These are phyloP conservation scores for Clepsis dumicolana DNA, from an alignment of 2,888 invertebrate genomes.

Conservation along the genomic window DNA sequence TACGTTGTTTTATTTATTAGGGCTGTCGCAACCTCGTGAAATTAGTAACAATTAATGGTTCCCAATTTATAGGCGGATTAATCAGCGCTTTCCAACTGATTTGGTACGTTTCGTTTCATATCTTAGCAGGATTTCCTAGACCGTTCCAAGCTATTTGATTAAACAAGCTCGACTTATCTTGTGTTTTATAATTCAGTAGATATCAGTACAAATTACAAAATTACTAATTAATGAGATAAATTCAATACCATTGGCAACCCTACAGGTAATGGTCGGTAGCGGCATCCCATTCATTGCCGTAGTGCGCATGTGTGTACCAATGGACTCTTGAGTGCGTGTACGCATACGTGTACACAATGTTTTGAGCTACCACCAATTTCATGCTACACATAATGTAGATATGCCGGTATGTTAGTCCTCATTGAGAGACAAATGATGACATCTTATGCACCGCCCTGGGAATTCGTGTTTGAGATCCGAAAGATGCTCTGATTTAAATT, in stretches of 20 bases:
- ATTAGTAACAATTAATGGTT: conserved; percentile 50
- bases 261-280: conserved; percentile 66
- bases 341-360: conserved; percentile 54
- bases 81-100: conserved; percentile 36
- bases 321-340: conserved; percentile 55
- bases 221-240: background rate
- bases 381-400: conserved; percentile 51
- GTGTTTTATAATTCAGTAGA: background rate
- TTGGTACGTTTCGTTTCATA: conserved; percentile 13
- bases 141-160: conserved; percentile 20
- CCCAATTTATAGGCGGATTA: conserved; percentile 53
- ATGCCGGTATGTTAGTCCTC: conserved; percentile 61
- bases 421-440: conserved; percentile 63
- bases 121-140: conserved; percentile 11
- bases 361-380: conserved; percentile 67
- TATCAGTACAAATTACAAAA: background rate
- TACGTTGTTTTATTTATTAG: conserved; percentile 77
- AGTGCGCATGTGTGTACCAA: conserved; percentile 44
- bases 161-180: background rate
- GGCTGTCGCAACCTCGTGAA: conserved; percentile 56
- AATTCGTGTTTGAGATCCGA: conserved; percentile 22
- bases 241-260: conserved; percentile 59
- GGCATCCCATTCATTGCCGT: conserved; percentile 76
- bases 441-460: conserved; percentile 56
- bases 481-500: conserved; percentile 26